Evolutionary conservation across 1,140 invertebrate species (phyloP), one percentile per base, ranked within the genome.

Genomic region (Stegodyphus mimosarum): DNA sequence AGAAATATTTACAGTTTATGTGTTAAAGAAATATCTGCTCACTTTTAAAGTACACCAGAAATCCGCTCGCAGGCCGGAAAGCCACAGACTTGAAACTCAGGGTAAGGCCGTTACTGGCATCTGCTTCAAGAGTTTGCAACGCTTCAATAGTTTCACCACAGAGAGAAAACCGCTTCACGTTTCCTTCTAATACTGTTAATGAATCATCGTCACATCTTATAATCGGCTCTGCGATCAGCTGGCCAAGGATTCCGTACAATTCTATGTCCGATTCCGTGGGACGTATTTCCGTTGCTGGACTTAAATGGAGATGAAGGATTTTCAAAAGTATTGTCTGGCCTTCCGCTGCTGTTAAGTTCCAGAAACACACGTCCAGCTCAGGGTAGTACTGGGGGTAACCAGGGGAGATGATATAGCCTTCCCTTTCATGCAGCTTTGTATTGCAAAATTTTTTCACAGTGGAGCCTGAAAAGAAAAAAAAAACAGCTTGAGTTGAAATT

Each of bases 321-420:
- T 91, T 91, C 9, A 93, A 76, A 60, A 91, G 89, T 52, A 94
- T 90, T 60, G 89, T 89, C 88, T 93, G 92, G 72, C 92, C 91
- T 6, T 89, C 89, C 48, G 91, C 88, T 1, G 90, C 92, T 17
- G 88, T 89, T 6, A 94, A 89, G 53, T 89, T 90, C 93, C 93
- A 93, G 15, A 89, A 89, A 88, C 93, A 94, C 5, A 84, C 63
- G 5, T 10, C 15, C 7, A 86, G 78, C 18, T 87, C 87, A 3
- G 93, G 90, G 88, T 93, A 93, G 89, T 91, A 93, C 88, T 92
- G 91, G 0, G 93, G 93, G 89, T 93, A 94, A 1, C 93, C 93
- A 0, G 93, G 93, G 77, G 92, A 93, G 18, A 92, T 90, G 51
- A 93, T 91, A 89, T 93, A 93, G 2, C 93, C 93, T 64, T 87